phyloP scores from a whole-genome alignment of 2,797 vertebrate species.

The Aotus griseimembra region DNA sequence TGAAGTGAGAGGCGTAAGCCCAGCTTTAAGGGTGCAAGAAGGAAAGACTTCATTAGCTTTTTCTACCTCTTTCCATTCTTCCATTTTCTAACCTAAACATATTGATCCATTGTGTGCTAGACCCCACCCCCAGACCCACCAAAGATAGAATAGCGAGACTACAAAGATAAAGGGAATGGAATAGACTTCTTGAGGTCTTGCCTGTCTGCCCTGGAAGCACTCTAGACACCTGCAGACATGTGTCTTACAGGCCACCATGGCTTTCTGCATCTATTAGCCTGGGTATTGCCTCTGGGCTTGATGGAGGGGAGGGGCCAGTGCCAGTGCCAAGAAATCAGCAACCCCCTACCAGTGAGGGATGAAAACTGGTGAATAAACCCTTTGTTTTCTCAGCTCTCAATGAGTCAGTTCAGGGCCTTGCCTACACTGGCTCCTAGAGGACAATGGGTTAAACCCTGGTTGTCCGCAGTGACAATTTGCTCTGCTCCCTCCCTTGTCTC shows the following conservation, averaged over 20 bases:
- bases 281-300: neutral
- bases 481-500: neutral
- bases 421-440: neutral
- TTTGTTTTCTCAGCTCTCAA: neutral
- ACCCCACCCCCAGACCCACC: neutral
- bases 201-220: neutral
- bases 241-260: fast-evolving
- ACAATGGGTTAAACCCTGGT: neutral
- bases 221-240: neutral
- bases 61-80: neutral
- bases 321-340: neutral
- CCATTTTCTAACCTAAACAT: neutral
- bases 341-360: neutral
- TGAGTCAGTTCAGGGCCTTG: neutral
- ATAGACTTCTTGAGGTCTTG: neutral
- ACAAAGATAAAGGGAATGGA: neutral
- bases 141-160: neutral
- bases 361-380: neutral
- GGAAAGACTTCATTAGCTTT: neutral
- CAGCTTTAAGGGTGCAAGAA: neutral
- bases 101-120: neutral
- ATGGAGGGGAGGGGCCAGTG: neutral
- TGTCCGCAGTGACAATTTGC: no score
- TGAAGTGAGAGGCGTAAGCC: neutral
- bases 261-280: neutral